These are phyloP conservation scores for Drosophila yakuba DNA, from an alignment of 1,140 invertebrate species.

Conservation along the genomic window DNA sequence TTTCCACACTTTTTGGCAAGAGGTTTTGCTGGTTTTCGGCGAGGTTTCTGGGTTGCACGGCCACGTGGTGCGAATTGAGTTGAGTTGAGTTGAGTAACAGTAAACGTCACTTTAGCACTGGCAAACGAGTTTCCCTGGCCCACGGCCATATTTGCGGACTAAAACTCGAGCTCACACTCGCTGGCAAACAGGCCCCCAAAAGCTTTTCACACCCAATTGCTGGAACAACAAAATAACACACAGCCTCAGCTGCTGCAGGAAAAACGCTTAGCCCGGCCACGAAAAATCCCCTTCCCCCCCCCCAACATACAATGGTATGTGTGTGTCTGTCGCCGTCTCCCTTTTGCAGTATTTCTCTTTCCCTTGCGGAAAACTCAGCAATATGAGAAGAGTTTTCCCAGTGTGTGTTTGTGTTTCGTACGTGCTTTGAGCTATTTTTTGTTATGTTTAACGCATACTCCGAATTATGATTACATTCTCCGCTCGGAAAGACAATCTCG, in stretches of 20 bases:
- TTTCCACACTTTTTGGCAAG: slow-evolving; percentile 10
- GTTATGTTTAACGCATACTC: slow-evolving; percentile 78
- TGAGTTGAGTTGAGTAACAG: slow-evolving; percentile 61
- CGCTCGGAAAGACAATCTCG: slow-evolving; percentile 33
- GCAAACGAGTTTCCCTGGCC: slow-evolving; percentile 45
- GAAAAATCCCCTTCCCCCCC: not conserved
- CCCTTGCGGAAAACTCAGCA: slow-evolving; percentile 1
- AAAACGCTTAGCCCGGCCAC: slow-evolving; percentile 23
- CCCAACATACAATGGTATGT: slow-evolving; percentile 2
- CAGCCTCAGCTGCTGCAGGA: slow-evolving; percentile 33
- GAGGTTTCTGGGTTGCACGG: not conserved
- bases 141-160: slow-evolving; percentile 31
- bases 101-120: slow-evolving; percentile 75
- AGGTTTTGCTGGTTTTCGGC: slow-evolving; percentile 2
- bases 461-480: slow-evolving; percentile 79
- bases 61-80: slow-evolving; percentile 38
- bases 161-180: slow-evolving; percentile 9
- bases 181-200: slow-evolving; percentile 61
- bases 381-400: slow-evolving; percentile 25
- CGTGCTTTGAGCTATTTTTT: slow-evolving; percentile 79
- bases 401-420: slow-evolving; percentile 63
- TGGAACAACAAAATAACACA: slow-evolving; percentile 57
- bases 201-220: slow-evolving; percentile 79
- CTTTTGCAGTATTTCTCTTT: not conserved
- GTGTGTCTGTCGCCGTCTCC: not conserved